These are phyloP conservation scores for Agrochola litura DNA, from an alignment of 2,888 invertebrate genomes.

Conservation along the genomic window DNA sequence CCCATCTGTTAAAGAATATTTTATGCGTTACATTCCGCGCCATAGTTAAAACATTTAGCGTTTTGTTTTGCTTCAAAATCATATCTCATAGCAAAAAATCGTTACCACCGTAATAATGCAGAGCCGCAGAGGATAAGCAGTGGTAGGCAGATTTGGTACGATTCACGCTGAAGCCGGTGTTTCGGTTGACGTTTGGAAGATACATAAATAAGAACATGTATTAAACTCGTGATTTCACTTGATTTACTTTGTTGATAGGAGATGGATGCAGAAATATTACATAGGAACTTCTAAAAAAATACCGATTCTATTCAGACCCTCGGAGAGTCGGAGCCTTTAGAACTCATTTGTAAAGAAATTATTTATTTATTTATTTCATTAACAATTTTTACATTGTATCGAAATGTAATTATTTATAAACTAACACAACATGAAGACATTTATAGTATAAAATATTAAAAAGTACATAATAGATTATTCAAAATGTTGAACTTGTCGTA, in stretches of 20 bases:
- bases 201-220: background rate
- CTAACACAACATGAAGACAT: too few species aligned
- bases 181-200: background rate
- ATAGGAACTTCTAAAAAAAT: background rate
- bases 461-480: too few species aligned
- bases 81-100: background rate
- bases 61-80: constrained; percentile 5
- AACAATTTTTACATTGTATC: too few species aligned
- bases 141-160: background rate
- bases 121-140: background rate
- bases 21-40: background rate
- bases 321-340: background rate
- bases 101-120: background rate
- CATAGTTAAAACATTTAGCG: background rate
- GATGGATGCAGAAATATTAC: background rate
- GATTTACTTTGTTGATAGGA: too few species aligned
- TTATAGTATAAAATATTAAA: too few species aligned
- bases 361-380: too few species aligned
- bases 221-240: background rate
- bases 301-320: background rate
- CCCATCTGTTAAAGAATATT: background rate
- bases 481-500: background rate
- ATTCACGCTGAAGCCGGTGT: background rate
- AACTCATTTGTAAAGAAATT: background rate
- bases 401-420: too few species aligned